Evolutionary conservation across 2,888 invertebrate species (phyloP).

Genomic region (Parascotia fuliginaria): DNA sequence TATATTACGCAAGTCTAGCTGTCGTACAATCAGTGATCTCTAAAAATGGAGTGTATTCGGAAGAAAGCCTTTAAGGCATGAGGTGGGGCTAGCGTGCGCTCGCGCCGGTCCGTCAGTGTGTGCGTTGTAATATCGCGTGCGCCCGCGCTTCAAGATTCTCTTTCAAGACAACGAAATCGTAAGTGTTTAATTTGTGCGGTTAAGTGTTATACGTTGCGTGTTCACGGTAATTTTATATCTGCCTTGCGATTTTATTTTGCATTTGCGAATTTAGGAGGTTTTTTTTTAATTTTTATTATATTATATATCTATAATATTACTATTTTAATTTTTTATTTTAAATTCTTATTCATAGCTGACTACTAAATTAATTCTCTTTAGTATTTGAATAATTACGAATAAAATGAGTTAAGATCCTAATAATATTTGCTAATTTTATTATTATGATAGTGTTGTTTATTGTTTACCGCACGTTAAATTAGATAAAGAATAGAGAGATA

Average conservation of each 20-base stretch:
- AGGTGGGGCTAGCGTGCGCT: constrained; percentile 45
- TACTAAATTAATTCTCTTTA: too few species aligned
- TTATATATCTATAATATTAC: not conserved
- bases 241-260: constrained; percentile 33
- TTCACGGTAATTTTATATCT: constrained; percentile 21
- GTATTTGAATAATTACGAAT: too few species aligned
- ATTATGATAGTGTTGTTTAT: too few species aligned
- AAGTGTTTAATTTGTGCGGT: constrained; percentile 47
- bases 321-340: too few species aligned
- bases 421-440: too few species aligned
- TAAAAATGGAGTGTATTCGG: constrained; percentile 47
- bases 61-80: constrained; percentile 48
- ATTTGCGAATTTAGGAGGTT: constrained; percentile 22
- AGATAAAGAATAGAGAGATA: too few species aligned
- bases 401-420: too few species aligned
- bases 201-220: constrained; percentile 30
- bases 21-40: constrained; percentile 46
- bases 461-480: too few species aligned
- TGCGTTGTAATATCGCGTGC: constrained; percentile 49
- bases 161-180: constrained; percentile 47
- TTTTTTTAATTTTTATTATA: not conserved
- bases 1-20: constrained; percentile 37
- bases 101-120: constrained; percentile 47
- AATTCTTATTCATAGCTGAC: too few species aligned
- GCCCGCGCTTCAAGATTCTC: constrained; percentile 48